A percentile compares a stretch with the other conserved stretches of the same genome.
These are phyloP conservation scores for Tachystola acroxantha DNA, from an alignment of 2,888 invertebrate genomes.

Conservation along the genomic window DNA sequence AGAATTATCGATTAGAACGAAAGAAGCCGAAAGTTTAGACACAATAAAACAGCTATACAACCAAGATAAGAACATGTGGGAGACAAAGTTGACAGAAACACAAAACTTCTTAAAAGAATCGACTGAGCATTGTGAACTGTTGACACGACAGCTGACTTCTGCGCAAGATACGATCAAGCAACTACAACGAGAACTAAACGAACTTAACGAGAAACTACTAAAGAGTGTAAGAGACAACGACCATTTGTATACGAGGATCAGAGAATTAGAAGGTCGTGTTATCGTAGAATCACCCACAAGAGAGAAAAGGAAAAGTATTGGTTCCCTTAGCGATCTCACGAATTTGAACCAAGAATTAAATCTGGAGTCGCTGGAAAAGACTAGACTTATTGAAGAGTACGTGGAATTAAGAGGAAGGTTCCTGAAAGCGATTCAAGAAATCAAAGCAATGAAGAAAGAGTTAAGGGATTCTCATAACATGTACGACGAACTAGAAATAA, in stretches of 20 bases:
- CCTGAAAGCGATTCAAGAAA: conserved; percentile 90
- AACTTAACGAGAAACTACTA: conserved; percentile 81
- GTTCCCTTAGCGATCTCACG: conserved; percentile 88
- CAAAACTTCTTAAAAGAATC: conserved; percentile 83
- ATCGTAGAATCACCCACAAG: conserved; percentile 70
- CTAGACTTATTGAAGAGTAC: conserved; percentile 88
- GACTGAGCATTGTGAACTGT: conserved; percentile 80
- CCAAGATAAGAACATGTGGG: conserved; percentile 83
- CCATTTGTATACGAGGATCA: conserved; percentile 82
- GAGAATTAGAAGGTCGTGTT: conserved; percentile 83
- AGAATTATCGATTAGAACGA: conserved; percentile 83
- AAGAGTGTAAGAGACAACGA: conserved; percentile 89
- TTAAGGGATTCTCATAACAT: conserved; percentile 87
- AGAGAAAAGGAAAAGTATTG: conserved; percentile 82
- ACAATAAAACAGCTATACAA: conserved; percentile 79
- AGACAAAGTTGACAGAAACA: conserved; percentile 81
- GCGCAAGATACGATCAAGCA: conserved; percentile 82
- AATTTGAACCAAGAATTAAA: conserved; percentile 88
- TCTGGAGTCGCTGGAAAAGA: conserved; percentile 84
- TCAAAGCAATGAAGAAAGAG: conserved; percentile 89
- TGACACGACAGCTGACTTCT: conserved; percentile 81
- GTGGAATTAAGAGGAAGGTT: conserved; percentile 86
- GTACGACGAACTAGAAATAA: conserved; percentile 88
- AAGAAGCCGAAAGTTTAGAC: conserved; percentile 83
- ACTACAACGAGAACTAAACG: conserved; percentile 82